phyloP scores from a whole-genome alignment of 2,888 invertebrate species.

The Sphaeridia pumilis region DNA sequence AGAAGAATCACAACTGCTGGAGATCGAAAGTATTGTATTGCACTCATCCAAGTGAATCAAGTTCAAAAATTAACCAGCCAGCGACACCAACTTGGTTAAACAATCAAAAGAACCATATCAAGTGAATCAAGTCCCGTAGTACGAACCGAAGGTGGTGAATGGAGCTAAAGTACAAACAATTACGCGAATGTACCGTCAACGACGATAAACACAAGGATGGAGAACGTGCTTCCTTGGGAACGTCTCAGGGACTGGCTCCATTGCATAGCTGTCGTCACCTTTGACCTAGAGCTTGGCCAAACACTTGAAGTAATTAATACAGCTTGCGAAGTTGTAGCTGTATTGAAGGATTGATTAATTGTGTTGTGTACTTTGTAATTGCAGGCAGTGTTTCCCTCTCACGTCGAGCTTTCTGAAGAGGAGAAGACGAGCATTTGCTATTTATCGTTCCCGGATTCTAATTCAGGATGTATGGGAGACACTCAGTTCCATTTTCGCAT shows the following conservation, averaged over 20 bases:
- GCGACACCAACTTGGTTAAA: no score
- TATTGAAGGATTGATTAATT: not conserved
- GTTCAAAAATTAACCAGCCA: no score
- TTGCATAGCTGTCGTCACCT: slow-evolving; percentile 95
- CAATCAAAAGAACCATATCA: no score
- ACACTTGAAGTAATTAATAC: slow-evolving; percentile 71
- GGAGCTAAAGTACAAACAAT: no score
- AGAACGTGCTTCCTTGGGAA: slow-evolving; percentile 48
- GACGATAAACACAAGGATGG: slow-evolving; percentile 19
- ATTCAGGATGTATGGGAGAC: slow-evolving; percentile 97
- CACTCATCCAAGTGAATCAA: no score
- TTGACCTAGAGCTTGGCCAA: slow-evolving; percentile 96
- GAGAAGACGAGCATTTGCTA: slow-evolving; percentile 93
- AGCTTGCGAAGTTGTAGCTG: not conserved
- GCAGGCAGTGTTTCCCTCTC: slow-evolving; percentile 68
- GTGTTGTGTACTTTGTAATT: slow-evolving; percentile 31
- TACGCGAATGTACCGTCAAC: no score
- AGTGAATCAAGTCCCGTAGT: no score
- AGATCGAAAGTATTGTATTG: no score
- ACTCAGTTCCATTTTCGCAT: slow-evolving; percentile 92
- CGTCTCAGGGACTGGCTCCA: slow-evolving; percentile 87
- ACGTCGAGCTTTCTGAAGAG: slow-evolving; percentile 64
- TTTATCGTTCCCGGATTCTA: slow-evolving; percentile 96
- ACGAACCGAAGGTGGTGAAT: no score
- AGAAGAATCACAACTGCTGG: no score